Evolutionary conservation across 2,797 vertebrate genomes (phyloP).

Genomic region (Amblyraja radiata): DNA sequence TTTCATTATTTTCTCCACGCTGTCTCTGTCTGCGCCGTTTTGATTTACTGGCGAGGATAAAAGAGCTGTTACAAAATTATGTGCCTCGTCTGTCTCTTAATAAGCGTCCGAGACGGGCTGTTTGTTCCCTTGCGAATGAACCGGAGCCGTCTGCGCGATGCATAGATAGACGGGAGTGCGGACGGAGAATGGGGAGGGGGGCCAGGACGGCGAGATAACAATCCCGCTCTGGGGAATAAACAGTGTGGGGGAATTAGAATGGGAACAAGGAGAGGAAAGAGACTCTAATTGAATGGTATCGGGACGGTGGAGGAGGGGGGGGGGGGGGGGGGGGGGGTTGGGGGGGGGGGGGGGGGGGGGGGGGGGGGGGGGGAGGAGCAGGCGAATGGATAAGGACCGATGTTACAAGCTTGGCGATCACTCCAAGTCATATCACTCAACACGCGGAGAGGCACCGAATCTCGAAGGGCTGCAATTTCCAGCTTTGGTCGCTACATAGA

Average conservation of each 20-base stretch:
- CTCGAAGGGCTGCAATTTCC: not conserved
- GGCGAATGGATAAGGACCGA: not conserved
- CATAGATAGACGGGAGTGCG: not conserved
- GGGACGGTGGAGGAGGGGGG: not conserved
- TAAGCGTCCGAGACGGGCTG: slow-evolving; percentile 7
- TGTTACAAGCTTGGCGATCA: not conserved
- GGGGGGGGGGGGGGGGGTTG: too few species aligned
- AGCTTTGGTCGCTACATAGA: too few species aligned
- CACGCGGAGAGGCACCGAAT: not conserved
- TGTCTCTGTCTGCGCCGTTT: not conserved
- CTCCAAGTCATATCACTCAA: not conserved
- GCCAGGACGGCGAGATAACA: not conserved
- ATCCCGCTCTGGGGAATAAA: not conserved
- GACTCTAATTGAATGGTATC: not conserved
- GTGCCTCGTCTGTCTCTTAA: slow-evolving; percentile 12
- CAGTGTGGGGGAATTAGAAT: not conserved
- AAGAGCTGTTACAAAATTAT: not conserved
- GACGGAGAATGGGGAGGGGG: not conserved
- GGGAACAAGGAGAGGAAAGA: too few species aligned
- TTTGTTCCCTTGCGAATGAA: not conserved
- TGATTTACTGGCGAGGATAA: slow-evolving; percentile 25
- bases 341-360: not conserved
- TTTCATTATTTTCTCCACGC: slow-evolving; percentile 35
- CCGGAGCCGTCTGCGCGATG: not conserved
- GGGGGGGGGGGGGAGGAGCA: too few species aligned